Conservation (phyloP, 2,888 invertebrate genomes). For the Parelbella ahira region DNA sequence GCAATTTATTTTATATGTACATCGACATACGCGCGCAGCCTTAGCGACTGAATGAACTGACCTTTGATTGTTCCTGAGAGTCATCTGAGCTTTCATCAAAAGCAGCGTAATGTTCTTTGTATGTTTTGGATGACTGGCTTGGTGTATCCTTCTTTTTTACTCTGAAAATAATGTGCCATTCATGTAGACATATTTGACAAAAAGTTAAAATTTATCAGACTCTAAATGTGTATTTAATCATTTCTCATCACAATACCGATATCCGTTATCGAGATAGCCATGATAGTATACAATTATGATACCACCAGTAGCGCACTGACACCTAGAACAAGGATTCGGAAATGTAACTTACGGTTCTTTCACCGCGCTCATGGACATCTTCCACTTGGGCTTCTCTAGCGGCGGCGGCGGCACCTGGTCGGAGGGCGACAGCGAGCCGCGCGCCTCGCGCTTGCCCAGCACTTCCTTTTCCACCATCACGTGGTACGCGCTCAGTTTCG, state of each 20-base stretch:
- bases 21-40: no score
- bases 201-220: no score
- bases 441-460: slow-evolving; percentile 69
- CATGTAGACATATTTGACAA: no score
- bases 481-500: slow-evolving; percentile 88
- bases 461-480: slow-evolving; percentile 86
- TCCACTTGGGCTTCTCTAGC: slow-evolving; percentile 83
- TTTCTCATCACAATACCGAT: no score
- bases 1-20: no score
- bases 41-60: no score
- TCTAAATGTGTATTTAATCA: no score
- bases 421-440: slow-evolving; percentile 67
- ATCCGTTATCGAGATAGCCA: no score
- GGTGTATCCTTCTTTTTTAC: slow-evolving; percentile 82
- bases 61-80: slow-evolving; percentile 63
- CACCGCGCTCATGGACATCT: slow-evolving; percentile 84
- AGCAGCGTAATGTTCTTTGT: slow-evolving; percentile 76
- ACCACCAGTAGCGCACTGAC: no score
- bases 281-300: no score
- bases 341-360: slow-evolving; percentile 69
- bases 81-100: slow-evolving; percentile 76
- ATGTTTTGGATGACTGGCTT: slow-evolving; percentile 63
- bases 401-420: slow-evolving; percentile 74
- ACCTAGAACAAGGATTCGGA: no score
- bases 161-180: no score